Conservation (phyloP, 2,113 vertebrate genomes). For the Narcine bancroftii region DNA sequence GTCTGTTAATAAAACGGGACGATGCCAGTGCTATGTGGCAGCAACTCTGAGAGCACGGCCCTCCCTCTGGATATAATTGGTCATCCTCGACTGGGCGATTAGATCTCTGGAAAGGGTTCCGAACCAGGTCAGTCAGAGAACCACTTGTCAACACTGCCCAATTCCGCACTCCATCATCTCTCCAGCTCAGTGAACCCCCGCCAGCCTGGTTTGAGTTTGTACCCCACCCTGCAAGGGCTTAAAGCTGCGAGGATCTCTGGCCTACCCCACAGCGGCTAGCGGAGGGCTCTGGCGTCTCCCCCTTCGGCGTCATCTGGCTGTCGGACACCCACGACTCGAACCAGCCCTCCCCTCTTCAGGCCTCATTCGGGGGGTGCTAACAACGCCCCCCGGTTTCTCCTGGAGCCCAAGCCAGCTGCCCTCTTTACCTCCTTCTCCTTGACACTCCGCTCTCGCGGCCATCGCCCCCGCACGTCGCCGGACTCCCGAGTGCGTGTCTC, state of each 20-base stretch:
- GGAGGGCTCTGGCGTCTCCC: neutral
- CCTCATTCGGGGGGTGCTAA: neutral
- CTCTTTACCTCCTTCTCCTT: neutral
- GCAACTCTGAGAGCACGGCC: no score
- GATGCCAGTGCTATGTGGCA: no score
- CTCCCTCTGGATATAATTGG: no score
- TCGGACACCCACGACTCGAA: no score
- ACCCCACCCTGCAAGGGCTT: neutral
- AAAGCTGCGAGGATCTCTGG: neutral
- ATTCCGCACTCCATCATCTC: neutral
- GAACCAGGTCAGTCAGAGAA: no score
- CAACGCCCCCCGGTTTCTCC: neutral
- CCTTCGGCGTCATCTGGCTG: neutral
- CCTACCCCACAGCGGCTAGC: neutral
- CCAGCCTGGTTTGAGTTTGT: neutral
- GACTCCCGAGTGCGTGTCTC: neutral
- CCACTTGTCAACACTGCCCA: no score
- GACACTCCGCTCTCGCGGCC: neutral
- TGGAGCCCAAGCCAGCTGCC: neutral
- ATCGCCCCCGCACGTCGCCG: neutral
- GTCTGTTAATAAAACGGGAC: no score
- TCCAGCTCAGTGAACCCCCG: neutral
- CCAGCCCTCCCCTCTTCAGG: neutral
- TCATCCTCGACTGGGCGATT: no score
- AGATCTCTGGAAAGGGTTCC: no score